Conservation (phyloP, 2,113 vertebrate genomes). For the Corythoichthys intestinalis region DNA sequence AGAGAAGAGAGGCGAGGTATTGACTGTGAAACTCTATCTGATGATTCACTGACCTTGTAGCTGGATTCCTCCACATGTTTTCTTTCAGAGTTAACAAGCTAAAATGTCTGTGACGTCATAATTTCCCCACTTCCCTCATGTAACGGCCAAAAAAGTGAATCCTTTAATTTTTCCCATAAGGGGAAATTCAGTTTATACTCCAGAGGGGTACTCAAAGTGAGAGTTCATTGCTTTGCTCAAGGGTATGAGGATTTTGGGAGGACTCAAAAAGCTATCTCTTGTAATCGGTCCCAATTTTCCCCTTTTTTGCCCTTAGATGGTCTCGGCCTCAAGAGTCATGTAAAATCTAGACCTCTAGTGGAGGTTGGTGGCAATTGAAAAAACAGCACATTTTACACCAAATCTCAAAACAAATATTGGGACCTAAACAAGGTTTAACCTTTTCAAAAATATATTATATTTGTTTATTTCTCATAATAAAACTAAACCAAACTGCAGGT, state of each 20-base stretch:
- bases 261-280: not conserved
- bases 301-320: not conserved
- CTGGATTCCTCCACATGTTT: slow-evolving; percentile 6
- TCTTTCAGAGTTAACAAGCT: not conserved
- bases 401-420: not conserved
- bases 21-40: slow-evolving; percentile 4
- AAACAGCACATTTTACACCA: not conserved
- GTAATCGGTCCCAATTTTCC: not conserved
- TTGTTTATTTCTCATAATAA: not conserved
- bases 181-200: not conserved
- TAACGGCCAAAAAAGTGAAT: not conserved
- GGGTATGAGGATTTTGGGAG: not conserved
- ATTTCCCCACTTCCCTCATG: not conserved
- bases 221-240: not conserved
- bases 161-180: not conserved
- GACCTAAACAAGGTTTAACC: not conserved
- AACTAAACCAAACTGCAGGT: not conserved
- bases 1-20: not conserved
- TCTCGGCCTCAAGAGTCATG: not conserved
- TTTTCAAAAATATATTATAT: not conserved
- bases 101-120: slow-evolving; percentile 6
- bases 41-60: slow-evolving; percentile 5
- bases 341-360: not conserved
- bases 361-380: not conserved
- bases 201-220: not conserved